phyloP scores from a whole-genome alignment of 1,140 invertebrate genomes.

The Brachionus rubens region DNA sequence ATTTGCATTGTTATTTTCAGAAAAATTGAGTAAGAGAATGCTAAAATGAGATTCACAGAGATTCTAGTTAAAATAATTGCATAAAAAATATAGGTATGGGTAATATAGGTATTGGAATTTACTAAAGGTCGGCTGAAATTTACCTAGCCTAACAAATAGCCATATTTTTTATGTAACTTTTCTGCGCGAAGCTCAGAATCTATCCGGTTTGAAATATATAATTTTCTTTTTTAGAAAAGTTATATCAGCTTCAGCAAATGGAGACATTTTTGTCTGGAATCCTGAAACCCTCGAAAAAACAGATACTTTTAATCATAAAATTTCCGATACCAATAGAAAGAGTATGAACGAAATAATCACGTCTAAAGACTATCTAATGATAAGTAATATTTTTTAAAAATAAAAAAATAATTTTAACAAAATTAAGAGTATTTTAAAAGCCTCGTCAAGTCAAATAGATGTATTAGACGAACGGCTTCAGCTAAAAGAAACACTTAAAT shows the following conservation, averaged over 20 bases:
- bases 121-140: no score
- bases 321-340: background rate
- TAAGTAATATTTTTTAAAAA: background rate
- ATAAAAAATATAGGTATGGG: no score
- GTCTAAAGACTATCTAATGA: conserved; percentile 12
- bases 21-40: conserved; percentile 33
- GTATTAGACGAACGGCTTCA: background rate
- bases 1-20: background rate
- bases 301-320: background rate
- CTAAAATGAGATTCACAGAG: no score
- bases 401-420: background rate
- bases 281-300: background rate
- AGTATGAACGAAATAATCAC: background rate
- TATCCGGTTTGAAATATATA: no score
- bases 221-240: no score
- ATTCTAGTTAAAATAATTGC: no score
- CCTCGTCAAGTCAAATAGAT: background rate
- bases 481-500: background rate
- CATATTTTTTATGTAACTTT: no score
- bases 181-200: no score
- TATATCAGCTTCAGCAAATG: conserved; percentile 15
- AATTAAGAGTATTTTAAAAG: background rate
- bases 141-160: no score
- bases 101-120: no score
- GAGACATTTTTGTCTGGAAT: conserved; percentile 37